Base-by-base conservation (phyloP, 2,113 vertebrate genomes). In the Mustela nigripes region DNA sequence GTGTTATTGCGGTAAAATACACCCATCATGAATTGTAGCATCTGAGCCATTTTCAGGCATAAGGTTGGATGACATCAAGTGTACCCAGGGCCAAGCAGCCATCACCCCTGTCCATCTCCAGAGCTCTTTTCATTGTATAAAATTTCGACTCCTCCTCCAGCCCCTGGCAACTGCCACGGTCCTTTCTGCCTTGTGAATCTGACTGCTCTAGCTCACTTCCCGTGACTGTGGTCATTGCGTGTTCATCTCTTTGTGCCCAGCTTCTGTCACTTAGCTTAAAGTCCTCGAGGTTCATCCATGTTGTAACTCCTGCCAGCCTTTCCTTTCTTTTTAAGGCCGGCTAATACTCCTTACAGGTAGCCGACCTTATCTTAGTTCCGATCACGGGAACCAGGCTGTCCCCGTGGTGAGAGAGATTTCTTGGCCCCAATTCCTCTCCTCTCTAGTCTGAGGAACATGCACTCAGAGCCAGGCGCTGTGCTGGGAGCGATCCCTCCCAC, bases 181-280 rank as follows among this genome's bases (percentile, higher is more conserved):
- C 18, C 62, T 45, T 73, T 21, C 65, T 15, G 7, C 21, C 1
- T 79, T 4, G 0, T 12, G 74, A 33, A 33, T 7, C 21, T 11
- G 39, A 33, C 2, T 0, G 3, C 45, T 28, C 42, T 2, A 2
- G 10, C 9, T 18, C 18, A 33, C 63, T 15, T 69, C 82, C 11
- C 0, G 0, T 0, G 58, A 14, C 85, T 7, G 45, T 33, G 31
- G 2, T 45, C 26, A 0, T 1, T 6, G 7, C 33, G 74, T 3
- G 2, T 63, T 10, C 80, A 11, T 82, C 45, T 65, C 71, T 78
- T 31, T 1, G 89, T 14, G 80, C 67, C 19, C 28, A 80, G 69
- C 48, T 74, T 21, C 15, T 50, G 69, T 79, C 39, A 19, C n/a
- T 26, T 15, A 36, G 26, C 18, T 18, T 16, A 14, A 48, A 2